phyloP scores from a whole-genome alignment of 2,113 vertebrate genomes.

The Cynoglossus semilaevis region DNA sequence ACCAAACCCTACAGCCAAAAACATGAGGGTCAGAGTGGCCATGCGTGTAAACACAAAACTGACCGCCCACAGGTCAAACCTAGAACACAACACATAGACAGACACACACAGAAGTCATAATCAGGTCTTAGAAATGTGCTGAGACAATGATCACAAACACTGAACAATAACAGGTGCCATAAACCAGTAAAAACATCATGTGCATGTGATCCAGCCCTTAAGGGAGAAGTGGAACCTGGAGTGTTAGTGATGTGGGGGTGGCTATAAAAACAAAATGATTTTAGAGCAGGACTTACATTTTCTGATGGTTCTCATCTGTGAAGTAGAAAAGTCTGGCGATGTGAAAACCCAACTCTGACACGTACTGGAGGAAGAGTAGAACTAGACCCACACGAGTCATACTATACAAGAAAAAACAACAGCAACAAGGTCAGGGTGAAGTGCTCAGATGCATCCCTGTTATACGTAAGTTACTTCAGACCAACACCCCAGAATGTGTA shows the following conservation, averaged over 20 bases:
- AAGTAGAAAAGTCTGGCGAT: slow-evolving; percentile 90
- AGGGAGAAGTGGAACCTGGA: too few relatives aligned
- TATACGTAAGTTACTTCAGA: too few relatives aligned
- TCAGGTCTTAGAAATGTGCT: not conserved
- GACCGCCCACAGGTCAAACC: slow-evolving; percentile 91
- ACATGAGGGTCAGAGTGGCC: slow-evolving; percentile 89
- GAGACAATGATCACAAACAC: not conserved
- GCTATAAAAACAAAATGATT: not conserved
- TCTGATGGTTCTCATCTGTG: slow-evolving; percentile 91
- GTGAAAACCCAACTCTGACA: slow-evolving; percentile 90
- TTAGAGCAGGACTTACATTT: slow-evolving; percentile 81
- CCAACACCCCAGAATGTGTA: too few relatives aligned
- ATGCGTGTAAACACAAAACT: slow-evolving; percentile 90
- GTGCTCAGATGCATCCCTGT: too few relatives aligned
- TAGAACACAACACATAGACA: slow-evolving; percentile 47
- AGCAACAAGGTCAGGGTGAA: not conserved
- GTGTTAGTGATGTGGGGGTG: not conserved
- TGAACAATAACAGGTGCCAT: not conserved
- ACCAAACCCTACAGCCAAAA: slow-evolving; percentile 92
- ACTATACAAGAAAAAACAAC: slow-evolving; percentile 59
- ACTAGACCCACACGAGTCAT: slow-evolving; percentile 89
- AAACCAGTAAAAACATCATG: too few relatives aligned
- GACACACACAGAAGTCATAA: not conserved
- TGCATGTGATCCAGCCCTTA: too few relatives aligned
- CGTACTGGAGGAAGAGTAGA: slow-evolving; percentile 89